Base-by-base conservation (phyloP, 2,797 vertebrate species). In the Tapera naevia region DNA sequence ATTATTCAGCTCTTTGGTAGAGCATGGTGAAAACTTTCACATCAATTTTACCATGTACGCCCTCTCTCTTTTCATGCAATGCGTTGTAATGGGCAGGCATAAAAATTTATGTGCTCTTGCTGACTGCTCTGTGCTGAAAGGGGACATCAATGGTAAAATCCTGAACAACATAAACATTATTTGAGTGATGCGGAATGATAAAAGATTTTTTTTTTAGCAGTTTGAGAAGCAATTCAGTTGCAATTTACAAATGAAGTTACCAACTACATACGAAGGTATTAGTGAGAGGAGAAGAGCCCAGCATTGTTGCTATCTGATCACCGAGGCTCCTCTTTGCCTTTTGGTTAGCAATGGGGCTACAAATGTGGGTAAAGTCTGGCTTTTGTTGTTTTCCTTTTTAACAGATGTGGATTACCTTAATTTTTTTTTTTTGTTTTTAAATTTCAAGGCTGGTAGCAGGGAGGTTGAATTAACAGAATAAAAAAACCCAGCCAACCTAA, bases 211-310 rank as follows among this genome's bases (percentile, higher is more conserved):
- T 74, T 86, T 66, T 66, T 83, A 95, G 87, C 54, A 93, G 66
- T 43, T 62, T 76, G 70, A 88, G 64, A 93, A 94, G 66, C 53
- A 69, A 10, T 41, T 71, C 16, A 65, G 62, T 86, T 94, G 94
- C 94, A 89, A 91, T 84, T 91, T 91, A 86, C 35, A 70, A 90
- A 51, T 21, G 51, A n/a, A n/a, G n/a, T n/a, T n/a, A n/a, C n/a
- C n/a, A 91, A 84, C 91, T 91, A 87, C 35, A 70, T 89, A 48
- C 21, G 51, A 80, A 71, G 54, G 76, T 85, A 17, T 62, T 22
- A 81, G 56, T 18, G 41, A 57, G 22, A 87, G 19, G 67, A 43
- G 65, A 89, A 82, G 66, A 86, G 70, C 32, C 41, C 79, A 89
- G 43, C 39, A 57, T 0, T 53, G 75, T 73, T 91, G 61, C 54